Percentiles rank a stretch among this genome's conserved stretches.
phyloP scores from a whole-genome alignment of 1,140 invertebrate species.

The Pantala flavescens region DNA sequence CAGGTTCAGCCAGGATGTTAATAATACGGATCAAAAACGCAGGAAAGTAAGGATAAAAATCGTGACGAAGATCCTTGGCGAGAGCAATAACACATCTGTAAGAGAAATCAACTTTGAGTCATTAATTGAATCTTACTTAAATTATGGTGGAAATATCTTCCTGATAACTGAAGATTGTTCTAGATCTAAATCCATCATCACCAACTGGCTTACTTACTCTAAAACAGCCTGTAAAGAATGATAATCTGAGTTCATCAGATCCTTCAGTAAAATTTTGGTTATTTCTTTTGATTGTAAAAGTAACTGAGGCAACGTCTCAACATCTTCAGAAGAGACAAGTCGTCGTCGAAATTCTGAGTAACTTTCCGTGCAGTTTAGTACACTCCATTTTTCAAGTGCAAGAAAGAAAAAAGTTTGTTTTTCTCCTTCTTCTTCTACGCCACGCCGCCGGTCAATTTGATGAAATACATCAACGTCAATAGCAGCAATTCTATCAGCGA shows the following conservation, averaged over 20 bases:
- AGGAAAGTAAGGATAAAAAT: conserved; percentile 75
- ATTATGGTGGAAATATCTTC: no score
- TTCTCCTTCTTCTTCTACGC: conserved; percentile 48
- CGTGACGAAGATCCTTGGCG: conserved; percentile 71
- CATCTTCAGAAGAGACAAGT: conserved; percentile 39
- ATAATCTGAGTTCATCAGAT: conserved; percentile 55
- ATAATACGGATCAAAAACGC: conserved; percentile 57
- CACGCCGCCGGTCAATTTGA: conserved; percentile 54
- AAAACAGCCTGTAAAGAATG: conserved; percentile 67
- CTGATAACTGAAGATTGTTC: no score
- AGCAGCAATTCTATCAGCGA: conserved; percentile 67
- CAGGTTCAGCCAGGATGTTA: conserved; percentile 42
- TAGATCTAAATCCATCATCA: no score
- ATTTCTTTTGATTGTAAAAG: conserved; percentile 67
- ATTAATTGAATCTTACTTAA: no score
- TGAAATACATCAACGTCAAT: conserved; percentile 74
- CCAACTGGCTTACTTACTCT: conserved; percentile 52
- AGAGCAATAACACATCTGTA: conserved; percentile 69
- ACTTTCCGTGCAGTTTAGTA: conserved; percentile 71
- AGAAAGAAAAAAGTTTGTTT: conserved; percentile 65
- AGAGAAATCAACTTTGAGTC: conserved; percentile 25
- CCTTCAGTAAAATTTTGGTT: conserved; percentile 55
- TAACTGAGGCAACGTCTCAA: conserved; percentile 68
- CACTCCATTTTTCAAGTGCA: conserved; percentile 76
- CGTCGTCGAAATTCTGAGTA: conserved; percentile 64